A percentile compares a stretch with the other conserved stretches of the same genome.
Evolutionary conservation across 2,113 vertebrate genomes (phyloP).

Genomic region (Protobothrops flavoviridis): DNA sequence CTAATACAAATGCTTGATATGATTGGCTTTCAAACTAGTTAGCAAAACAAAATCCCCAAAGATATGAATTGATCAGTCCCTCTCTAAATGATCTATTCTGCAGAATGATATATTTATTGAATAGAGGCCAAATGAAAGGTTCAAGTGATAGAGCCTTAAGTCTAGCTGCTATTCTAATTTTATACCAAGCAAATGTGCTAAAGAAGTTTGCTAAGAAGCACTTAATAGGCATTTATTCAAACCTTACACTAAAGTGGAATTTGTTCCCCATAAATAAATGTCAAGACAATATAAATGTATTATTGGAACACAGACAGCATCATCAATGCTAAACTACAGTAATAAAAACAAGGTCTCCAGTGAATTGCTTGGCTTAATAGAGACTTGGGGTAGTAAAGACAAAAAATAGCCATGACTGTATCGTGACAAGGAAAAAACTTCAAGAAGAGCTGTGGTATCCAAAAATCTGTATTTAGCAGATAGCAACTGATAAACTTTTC

Average conservation of each 20-base stretch:
- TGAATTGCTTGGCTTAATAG: constrained; percentile 33
- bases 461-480: background rate
- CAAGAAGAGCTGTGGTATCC: background rate
- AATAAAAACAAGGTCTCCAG: background rate
- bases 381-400: constrained; percentile 4
- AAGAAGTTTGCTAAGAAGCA: constrained; percentile 26
- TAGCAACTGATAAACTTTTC: background rate
- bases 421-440: rapidly evolving
- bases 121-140: background rate
- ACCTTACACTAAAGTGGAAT: constrained; percentile 28
- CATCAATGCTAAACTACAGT: constrained; percentile 39
- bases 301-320: constrained; percentile 27
- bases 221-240: background rate
- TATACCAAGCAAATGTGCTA: background rate
- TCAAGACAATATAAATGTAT: constrained; percentile 28
- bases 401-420: background rate
- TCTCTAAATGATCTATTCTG: constrained; percentile 11
- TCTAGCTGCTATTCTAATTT: constrained; percentile 3
- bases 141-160: constrained; percentile 33
- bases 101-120: constrained; percentile 32
- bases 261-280: constrained; percentile 42
- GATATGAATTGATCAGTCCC: constrained; percentile 30
- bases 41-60: background rate
- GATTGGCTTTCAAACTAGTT: background rate
- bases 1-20: background rate